Conservation (phyloP, 2,113 vertebrate genomes). For the Regulus satrapa region DNA sequence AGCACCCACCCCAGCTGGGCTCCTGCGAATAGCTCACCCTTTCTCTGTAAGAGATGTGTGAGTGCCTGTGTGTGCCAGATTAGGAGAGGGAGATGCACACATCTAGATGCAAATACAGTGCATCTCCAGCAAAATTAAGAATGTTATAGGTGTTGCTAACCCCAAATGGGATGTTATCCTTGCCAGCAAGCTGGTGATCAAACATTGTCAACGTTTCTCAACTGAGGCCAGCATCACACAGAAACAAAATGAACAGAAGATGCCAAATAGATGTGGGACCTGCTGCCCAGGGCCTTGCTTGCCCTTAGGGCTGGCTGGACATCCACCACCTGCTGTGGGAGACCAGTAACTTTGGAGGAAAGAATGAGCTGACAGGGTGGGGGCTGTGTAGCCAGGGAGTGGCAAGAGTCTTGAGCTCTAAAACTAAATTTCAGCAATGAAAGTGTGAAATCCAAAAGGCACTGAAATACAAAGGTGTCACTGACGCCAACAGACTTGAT, state of each 20-base stretch:
- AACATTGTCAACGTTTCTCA: neutral
- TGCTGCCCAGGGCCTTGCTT: neutral
- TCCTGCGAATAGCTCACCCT: conserved; percentile 56
- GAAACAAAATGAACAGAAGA: neutral
- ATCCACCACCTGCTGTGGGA: fast-evolving
- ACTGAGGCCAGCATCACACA: no score
- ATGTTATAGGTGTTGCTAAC: neutral
- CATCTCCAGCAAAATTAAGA: neutral
- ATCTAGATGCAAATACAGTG: neutral
- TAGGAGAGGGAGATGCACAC: neutral
- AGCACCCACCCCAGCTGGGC: conserved; percentile 42
- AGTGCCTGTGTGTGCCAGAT: neutral
- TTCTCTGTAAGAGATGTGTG: conserved; percentile 7
- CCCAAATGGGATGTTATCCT: neutral
- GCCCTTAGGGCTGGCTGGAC: neutral
- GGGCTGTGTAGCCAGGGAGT: neutral
- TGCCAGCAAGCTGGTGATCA: fast-evolving
- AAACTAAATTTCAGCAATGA: neutral
- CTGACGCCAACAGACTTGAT: neutral
- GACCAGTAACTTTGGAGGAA: neutral
- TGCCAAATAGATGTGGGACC: neutral
- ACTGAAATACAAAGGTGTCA: neutral
- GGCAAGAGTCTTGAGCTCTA: neutral
- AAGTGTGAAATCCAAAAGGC: neutral
- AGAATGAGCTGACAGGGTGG: fast-evolving